phyloP scores from a whole-genome alignment of 1,140 invertebrate genomes.

The Drosophila seguyi region DNA sequence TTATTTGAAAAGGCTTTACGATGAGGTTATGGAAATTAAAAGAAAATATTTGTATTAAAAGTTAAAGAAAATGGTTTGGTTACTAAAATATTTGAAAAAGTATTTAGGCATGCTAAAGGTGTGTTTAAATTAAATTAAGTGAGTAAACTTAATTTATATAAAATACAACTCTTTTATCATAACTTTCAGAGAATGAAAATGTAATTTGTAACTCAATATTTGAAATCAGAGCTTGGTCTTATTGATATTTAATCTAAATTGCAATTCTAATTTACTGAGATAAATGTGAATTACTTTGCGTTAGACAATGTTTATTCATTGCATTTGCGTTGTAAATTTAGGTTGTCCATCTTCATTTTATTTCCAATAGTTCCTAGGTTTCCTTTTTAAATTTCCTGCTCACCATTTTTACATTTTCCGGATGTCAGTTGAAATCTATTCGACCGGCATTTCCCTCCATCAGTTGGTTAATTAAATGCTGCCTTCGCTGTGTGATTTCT shows the following conservation, averaged over 20 bases:
- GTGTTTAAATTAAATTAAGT: neutral
- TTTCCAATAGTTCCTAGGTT: neutral
- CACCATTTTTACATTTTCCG: slow-evolving; percentile 21
- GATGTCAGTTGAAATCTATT: slow-evolving; percentile 29
- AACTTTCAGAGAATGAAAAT: neutral
- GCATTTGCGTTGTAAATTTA: neutral
- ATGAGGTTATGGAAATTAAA: neutral
- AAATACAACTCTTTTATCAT: neutral
- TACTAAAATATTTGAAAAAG: neutral
- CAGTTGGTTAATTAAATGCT: slow-evolving; percentile 69
- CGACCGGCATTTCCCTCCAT: slow-evolving; percentile 10
- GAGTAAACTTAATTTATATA: neutral
- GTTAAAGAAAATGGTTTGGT: too few species aligned
- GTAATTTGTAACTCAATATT: rapidly evolving
- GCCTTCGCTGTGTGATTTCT: slow-evolving; percentile 23
- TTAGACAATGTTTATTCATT: neutral
- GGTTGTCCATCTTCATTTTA: slow-evolving; percentile 6
- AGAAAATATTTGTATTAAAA: neutral
- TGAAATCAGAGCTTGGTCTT: too few species aligned
- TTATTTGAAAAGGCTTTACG: neutral
- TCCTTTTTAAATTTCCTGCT: slow-evolving; percentile 17
- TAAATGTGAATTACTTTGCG: neutral
- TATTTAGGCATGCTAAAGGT: too few species aligned
- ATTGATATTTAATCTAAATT: too few species aligned
- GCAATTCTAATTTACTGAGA: neutral